phyloP scores from a whole-genome alignment of 2,113 vertebrate species.

The Cettia cetti region DNA sequence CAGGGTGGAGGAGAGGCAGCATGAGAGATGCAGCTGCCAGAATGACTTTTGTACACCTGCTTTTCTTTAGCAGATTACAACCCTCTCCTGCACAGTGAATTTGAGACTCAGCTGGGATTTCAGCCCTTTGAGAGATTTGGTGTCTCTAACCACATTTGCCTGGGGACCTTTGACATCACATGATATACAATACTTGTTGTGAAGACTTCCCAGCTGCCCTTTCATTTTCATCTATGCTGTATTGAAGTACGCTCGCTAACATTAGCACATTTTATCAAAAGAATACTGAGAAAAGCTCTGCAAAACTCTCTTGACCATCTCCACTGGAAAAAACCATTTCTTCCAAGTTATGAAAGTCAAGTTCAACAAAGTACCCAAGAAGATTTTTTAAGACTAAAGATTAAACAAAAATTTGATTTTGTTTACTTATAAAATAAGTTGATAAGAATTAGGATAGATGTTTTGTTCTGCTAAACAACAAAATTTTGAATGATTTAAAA shows the following conservation, averaged over 20 bases:
- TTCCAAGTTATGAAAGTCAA: not conserved
- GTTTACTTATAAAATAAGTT: not conserved
- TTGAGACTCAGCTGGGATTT: not conserved
- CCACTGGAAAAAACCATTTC: not conserved
- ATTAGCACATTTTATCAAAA: not conserved
- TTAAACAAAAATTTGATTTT: not conserved
- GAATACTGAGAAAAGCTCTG: not conserved
- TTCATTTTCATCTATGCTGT: not conserved
- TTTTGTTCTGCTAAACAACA: not conserved
- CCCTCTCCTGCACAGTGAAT: not conserved
- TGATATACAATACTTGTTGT: not conserved
- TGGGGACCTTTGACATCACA: not conserved
- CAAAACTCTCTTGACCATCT: not conserved
- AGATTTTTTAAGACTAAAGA: not conserved
- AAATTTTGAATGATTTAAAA: not conserved
- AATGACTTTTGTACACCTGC: not conserved
- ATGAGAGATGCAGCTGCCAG: slow-evolving; percentile 4
- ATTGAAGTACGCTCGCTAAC: fast-evolving
- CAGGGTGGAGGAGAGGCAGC: not conserved
- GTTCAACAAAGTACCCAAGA: not conserved
- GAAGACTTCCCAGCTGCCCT: not conserved
- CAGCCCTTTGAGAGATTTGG: not conserved
- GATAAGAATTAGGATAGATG: not conserved
- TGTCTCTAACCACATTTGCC: not conserved
- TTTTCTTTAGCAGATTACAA: not conserved